A percentile compares a stretch with the other conserved stretches of the same genome.
Evolutionary conservation across 2,113 vertebrate species (phyloP).

Genomic region (Rhegmatorhina hoffmannsi): DNA sequence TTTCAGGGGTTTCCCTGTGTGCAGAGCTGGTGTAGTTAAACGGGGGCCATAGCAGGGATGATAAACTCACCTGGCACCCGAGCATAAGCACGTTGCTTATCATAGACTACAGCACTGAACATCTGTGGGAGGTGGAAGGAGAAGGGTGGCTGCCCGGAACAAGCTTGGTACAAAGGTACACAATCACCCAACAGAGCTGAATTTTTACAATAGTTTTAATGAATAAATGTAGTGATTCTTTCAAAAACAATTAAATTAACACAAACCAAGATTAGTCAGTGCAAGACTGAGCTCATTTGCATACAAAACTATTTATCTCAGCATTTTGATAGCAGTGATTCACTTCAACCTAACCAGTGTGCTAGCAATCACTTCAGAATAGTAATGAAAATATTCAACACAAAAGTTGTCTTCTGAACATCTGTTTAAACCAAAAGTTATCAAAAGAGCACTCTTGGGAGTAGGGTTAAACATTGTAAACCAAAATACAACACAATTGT

Average conservation of each 20-base stretch:
- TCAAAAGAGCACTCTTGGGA: not conserved
- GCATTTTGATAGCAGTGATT: not conserved
- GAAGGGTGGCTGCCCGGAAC: fast-evolving
- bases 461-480: not conserved
- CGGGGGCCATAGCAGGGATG: not conserved
- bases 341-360: not conserved
- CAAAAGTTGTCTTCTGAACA: not conserved
- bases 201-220: slow-evolving; percentile 46
- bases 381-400: not conserved
- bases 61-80: not conserved
- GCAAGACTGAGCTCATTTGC: slow-evolving; percentile 6
- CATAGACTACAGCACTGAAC: not conserved
- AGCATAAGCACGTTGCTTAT: not conserved
- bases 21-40: not conserved
- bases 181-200: not conserved
- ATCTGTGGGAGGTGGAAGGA: fast-evolving
- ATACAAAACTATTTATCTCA: slow-evolving; percentile 17
- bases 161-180: not conserved
- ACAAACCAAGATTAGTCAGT: slow-evolving; percentile 21
- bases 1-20: not conserved
- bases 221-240: slow-evolving; percentile 23
- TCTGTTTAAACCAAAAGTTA: not conserved
- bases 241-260: not conserved
- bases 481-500: not conserved
- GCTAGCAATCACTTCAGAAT: not conserved